These are phyloP conservation scores for Diadumene lineata DNA, from an alignment of 92 coral and sea anemone genomes.

Conservation along the genomic window DNA sequence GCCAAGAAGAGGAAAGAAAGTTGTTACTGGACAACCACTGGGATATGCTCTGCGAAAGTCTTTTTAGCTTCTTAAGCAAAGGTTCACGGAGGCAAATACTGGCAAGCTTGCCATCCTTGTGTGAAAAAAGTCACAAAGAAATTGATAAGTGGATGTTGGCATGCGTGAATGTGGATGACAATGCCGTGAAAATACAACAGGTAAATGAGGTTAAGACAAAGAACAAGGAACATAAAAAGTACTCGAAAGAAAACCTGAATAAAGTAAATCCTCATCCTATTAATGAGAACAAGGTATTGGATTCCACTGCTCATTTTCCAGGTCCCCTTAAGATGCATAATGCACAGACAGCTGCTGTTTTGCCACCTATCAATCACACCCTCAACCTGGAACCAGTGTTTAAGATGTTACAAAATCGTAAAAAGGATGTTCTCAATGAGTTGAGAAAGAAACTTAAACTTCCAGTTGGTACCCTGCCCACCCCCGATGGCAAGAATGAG, in stretches of 20 bases:
- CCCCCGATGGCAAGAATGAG: neutral
- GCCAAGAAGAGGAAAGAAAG: neutral
- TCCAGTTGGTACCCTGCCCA: constrained; percentile 1
- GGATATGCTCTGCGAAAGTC: neutral
- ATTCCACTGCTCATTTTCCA: constrained; percentile 22
- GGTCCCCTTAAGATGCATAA: neutral
- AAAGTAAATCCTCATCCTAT: constrained; percentile 54
- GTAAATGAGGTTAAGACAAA: neutral
- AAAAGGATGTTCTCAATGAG: constrained; percentile 11
- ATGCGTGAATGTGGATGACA: neutral
- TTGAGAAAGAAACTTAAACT: constrained; percentile 20
- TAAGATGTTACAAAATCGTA: constrained; percentile 4
- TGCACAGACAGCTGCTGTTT: constrained; percentile 10
- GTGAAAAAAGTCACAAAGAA: neutral
- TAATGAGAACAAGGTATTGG: constrained; percentile 16
- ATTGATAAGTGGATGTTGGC: neutral
- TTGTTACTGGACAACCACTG: neutral
- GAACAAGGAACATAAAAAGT: neutral
- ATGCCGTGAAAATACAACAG: neutral
- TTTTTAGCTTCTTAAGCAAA: neutral
- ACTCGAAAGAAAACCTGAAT: constrained; percentile 21
- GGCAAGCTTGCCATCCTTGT: constrained; percentile 5
- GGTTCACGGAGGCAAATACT: constrained; percentile 1
- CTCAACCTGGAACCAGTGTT: constrained; percentile 5
- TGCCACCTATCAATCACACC: constrained; percentile 17